A percentile compares a stretch with the other conserved stretches of the same genome.
phyloP scores from a whole-genome alignment of 1,140 invertebrate species.

The Nomia melanderi region DNA sequence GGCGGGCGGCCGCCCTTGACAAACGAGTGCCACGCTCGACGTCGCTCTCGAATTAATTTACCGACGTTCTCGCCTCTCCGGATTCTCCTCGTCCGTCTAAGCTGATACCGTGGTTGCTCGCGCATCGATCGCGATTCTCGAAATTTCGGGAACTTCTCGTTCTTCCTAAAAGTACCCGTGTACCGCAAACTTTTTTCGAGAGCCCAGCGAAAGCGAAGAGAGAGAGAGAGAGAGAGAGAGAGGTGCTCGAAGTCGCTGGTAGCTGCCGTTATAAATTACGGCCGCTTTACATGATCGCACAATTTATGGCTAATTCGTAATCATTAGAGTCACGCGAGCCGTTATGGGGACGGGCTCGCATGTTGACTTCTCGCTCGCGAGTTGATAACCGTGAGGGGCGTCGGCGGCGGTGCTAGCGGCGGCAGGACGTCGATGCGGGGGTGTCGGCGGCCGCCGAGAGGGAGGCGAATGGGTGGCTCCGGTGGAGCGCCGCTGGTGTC shows the following conservation, averaged over 20 bases:
- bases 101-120: too few relatives aligned
- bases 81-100: too few relatives aligned
- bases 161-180: background rate
- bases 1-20: constrained; percentile 40
- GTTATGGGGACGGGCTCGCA: constrained; percentile 60
- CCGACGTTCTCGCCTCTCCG: constrained; percentile 5
- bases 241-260: background rate
- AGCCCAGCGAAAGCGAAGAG: background rate
- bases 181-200: background rate
- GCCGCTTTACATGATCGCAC: constrained; percentile 70
- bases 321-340: constrained; percentile 73
- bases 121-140: too few relatives aligned
- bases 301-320: constrained; percentile 74
- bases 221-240: background rate
- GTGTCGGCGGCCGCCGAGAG: background rate
- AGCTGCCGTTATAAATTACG: constrained; percentile 64
- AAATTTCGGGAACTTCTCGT: too few relatives aligned
- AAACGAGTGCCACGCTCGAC: constrained; percentile 45
- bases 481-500: constrained; percentile 8
- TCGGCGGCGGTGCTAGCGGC: background rate
- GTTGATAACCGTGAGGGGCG: constrained; percentile 51
- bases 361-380: constrained; percentile 59
- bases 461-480: background rate
- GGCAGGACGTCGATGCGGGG: background rate
- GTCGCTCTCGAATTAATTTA: constrained; percentile 56